Conservation (phyloP, 2,888 invertebrate species). For the Spilarctia lutea region DNA sequence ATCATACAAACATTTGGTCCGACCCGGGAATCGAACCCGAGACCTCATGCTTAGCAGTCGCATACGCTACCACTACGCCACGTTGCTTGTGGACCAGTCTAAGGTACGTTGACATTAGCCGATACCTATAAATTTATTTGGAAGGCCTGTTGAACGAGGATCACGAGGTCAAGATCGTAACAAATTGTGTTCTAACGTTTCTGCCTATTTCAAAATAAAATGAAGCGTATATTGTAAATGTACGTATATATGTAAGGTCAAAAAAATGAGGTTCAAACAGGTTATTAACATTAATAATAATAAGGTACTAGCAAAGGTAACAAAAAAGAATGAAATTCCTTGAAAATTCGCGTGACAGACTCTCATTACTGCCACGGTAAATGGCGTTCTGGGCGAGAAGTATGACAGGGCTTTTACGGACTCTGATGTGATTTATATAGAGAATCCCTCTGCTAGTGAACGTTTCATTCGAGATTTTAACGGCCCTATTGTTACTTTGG, state of each 20-base stretch:
- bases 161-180: background rate
- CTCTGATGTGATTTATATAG: slow-evolving; percentile 45
- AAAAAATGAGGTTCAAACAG: slow-evolving; percentile 2
- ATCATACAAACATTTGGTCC: too few relatives aligned
- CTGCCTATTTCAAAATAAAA: background rate
- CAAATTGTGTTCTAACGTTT: background rate
- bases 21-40: too few relatives aligned
- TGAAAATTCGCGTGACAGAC: slow-evolving; percentile 38
- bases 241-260: background rate
- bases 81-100: too few relatives aligned
- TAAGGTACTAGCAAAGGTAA: slow-evolving; percentile 21
- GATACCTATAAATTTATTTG: background rate
- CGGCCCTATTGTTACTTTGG: slow-evolving; percentile 27
- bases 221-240: background rate
- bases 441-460: slow-evolving; percentile 31
- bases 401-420: slow-evolving; percentile 38
- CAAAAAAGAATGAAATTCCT: slow-evolving; percentile 24
- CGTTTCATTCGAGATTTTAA: slow-evolving; percentile 34
- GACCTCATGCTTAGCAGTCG: too few relatives aligned
- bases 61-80: too few relatives aligned
- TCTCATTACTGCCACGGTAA: slow-evolving; percentile 41
- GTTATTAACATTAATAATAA: slow-evolving; percentile 28
- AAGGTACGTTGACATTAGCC: background rate
- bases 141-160: too few relatives aligned
- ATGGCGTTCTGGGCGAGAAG: slow-evolving; percentile 37